These are phyloP conservation scores for Caenorhabditis uteleia DNA, from an alignment of 2,888 invertebrate genomes.

Conservation along the genomic window DNA sequence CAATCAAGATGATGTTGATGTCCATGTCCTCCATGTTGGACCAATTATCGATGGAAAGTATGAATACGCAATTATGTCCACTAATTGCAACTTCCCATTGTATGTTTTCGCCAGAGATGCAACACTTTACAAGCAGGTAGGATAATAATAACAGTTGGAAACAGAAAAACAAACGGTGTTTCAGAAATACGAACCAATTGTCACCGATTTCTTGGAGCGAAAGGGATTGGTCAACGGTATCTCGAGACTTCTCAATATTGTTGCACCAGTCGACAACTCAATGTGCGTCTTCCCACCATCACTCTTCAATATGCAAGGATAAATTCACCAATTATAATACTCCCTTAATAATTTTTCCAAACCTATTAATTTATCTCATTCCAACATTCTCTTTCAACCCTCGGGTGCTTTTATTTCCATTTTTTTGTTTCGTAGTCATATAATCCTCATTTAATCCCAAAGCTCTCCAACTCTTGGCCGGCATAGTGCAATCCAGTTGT, in stretches of 20 bases:
- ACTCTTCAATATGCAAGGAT: conserved; percentile 66
- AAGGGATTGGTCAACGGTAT: conserved; percentile 68
- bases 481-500: conserved; percentile 47
- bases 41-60: conserved; percentile 67
- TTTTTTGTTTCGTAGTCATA: conserved; percentile 17
- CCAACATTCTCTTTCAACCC: conserved; percentile 24
- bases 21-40: conserved; percentile 67
- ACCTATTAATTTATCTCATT: conserved; percentile 7
- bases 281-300: conserved; percentile 69
- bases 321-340: conserved; percentile 9
- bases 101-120: conserved; percentile 70
- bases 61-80: conserved; percentile 68
- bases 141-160: not conserved
- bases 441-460: not conserved
- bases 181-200: conserved; percentile 63
- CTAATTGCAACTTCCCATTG: conserved; percentile 70
- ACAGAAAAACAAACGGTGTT: conserved; percentile 3
- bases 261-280: conserved; percentile 68
- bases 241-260: conserved; percentile 66
- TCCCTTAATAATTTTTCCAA: conserved; percentile 7
- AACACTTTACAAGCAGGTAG: conserved; percentile 67
- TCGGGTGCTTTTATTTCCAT: conserved; percentile 23
- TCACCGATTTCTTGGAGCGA: conserved; percentile 63
- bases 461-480: conserved; percentile 26
- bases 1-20: conserved; percentile 68